Base-by-base conservation (phyloP, 2,888 invertebrate species). In the Mimas tiliae region DNA sequence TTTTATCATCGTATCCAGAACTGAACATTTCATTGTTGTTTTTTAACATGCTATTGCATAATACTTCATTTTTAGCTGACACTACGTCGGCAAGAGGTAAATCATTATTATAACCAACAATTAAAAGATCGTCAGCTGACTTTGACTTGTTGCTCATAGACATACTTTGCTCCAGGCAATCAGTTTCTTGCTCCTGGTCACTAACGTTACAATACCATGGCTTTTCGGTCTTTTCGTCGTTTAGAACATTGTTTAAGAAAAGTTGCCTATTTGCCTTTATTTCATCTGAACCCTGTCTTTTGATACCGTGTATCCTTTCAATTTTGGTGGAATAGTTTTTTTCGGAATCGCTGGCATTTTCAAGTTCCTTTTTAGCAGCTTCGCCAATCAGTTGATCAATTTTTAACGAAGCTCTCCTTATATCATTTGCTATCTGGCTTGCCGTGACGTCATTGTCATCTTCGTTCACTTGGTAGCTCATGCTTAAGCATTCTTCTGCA, bases 251-350 rank as follows among this genome's bases (percentile, higher is more conserved):
- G 74, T 83, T 93, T 48, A 93, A 77, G 78, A 93, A 93, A 64
- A 89, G 77, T 80, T 90, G 87, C 77, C 92, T 83, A 73, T 94
- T 93, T 12, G 89, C 90, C 76, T 92, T 91, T 65, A 94, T 91
- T 83, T 94, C 94, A 72, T 91, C 91, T 52, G 91, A 92, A 1
- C 84, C 88, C 72, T 91, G 91, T 69, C 92, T 88, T 80, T 94
- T 95, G 50, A 94, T 94, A 66, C 94, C 95, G 79, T 94, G 95
- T 81, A 94, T 85, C 72, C 91, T 92, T 76, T 94, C 95, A 80
- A 94, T 95, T 86, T 92, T 94, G 16, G 93, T 90, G 47, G 94
- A 94, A 84, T 92, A 95, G 7, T 94, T 92, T 78, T 91, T 91
- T 38, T 92, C 90, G 21, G 89, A 88, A 70, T 93, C 93, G 73